Base-by-base conservation (phyloP, 1,140 invertebrate species). In the Psilanteris sp. region DNA sequence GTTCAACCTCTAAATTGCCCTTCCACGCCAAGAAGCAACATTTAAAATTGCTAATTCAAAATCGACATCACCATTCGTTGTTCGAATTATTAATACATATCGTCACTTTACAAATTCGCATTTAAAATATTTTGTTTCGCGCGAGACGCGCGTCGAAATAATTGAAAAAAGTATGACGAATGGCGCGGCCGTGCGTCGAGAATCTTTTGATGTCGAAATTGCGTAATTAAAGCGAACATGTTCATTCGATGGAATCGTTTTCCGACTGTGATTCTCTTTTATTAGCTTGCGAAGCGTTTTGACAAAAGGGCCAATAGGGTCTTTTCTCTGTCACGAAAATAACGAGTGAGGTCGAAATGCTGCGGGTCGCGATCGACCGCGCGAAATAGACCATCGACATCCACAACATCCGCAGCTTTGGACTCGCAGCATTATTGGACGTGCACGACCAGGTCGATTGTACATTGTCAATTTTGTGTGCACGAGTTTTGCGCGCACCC, bases 201-300 rank as follows among this genome's bases (percentile, higher is more conserved):
- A 54, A 37, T 62, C 62, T 62, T 67, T 68, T 67, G 62, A 74
- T 57, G 62, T 52, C 44, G 55, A 54, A 74, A 74, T 74, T 67
- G 71, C 71, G 71, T 75, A 75, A 68, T 75, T 75, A 75, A 75
- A 75, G 64, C 57, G 72, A 68, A 55, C 57, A 67, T 74, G 46
- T 39, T 39, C 46, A 16, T 44, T 67, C 46, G 59, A 37, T 62
- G 36, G 52, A 55, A 67, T 71, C 57, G 59, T 62, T 66, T 67
- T 67, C 41, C 73, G 59, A 66, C 66, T 71, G 74, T 71, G 66
- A 71, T 77, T 77, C 66, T 64, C 74, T 77, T 71, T 71, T 77
- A 77, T 77, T 71, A 77, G 74, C 73, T 71, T 61, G 73, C 66
- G 59, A 70, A 77, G 73, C 73, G 54, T 77, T 77, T 77, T 77